Evolutionary conservation across 2,888 invertebrate species (phyloP).

Genomic region (Ypsolopha sequella): DNA sequence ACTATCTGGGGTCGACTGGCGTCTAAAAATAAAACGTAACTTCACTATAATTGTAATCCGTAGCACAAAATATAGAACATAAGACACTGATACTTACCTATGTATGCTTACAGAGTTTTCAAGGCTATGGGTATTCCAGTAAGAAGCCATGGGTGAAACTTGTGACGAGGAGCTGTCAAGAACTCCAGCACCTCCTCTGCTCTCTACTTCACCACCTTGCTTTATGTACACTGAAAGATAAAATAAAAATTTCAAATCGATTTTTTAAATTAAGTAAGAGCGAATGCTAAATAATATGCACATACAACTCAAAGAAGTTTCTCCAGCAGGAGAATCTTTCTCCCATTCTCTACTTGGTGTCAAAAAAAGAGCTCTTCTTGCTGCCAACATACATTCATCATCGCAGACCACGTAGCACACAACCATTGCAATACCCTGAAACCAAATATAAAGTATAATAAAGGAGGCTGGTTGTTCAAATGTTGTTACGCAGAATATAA

Average conservation of each 20-base stretch:
- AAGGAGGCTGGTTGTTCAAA: neutral
- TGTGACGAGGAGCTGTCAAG: constrained; percentile 42
- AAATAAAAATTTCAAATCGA: neutral
- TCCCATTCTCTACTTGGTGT: constrained; percentile 51
- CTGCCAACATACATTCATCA: constrained; percentile 64
- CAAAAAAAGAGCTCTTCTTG: constrained; percentile 37
- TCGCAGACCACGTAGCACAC: constrained; percentile 72
- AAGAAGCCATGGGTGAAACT: constrained; percentile 42
- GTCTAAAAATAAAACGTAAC: constrained; percentile 17
- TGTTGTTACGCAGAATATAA: neutral
- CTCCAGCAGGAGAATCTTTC: constrained; percentile 59
- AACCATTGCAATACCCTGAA: constrained; percentile 70
- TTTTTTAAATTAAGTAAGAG: neutral
- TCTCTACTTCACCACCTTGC: constrained; percentile 74
- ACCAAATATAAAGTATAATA: constrained; percentile 6
- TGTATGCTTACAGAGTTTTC: constrained; percentile 40
- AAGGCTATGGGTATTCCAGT: constrained; percentile 47
- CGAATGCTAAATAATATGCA: constrained; percentile 15
- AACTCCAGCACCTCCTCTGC: constrained; percentile 64
- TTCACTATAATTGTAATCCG: neutral
- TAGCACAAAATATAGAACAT: neutral
- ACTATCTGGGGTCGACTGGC: constrained; percentile 46
- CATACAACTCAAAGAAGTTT: constrained; percentile 74
- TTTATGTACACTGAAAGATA: constrained; percentile 63
- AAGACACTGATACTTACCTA: constrained; percentile 25